Evolutionary conservation across 1,140 invertebrate species (phyloP), one percentile per base, ranked within the genome.

Genomic region (Drosophila pandora): DNA sequence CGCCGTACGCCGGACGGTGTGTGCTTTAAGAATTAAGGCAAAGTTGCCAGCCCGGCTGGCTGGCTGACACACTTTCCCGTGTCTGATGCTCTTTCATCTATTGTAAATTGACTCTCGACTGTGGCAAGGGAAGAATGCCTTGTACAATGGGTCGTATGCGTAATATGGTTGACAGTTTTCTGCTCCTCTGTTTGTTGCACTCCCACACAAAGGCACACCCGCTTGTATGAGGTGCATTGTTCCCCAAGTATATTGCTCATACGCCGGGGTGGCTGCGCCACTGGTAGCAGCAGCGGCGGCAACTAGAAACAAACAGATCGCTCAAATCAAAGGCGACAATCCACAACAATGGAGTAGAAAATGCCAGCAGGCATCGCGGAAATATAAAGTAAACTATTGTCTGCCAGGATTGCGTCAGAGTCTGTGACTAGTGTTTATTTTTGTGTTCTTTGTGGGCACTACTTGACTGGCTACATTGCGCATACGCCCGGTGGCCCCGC

Each of bases 61-160:
- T 34, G 17, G 45, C 21, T 69, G 67, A 69, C 67, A 69, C 52
- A 69, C 17, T 69, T 63, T 56, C 17, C 50, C 52, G 28, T 9
- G 63, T 48, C 13, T 43, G 32, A 28, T 45, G 54, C 54, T 28
- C 52, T 55, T 67, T 76, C 56, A 80, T 50, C 53, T 62, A 65
- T 80, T 80, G 72, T 76, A 72, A 80, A 71, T 80, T 62, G 65
- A 71, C 47, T 69, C 54, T 74, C 48, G 21, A 73, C 45, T 47
- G 57, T 43, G 30, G 37, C 30, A 28, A 30, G 52, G 25, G 9
- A 58, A 64, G 56, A 47, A 54, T 47, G 53, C 25, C 23, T 22
- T 22, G 53, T 41, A 58, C 82, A 76, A 65, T 69, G 70, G 65
- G 47, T 43, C 52, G 70, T 71, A 78, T 81, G 65, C 48, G 82